Base-by-base conservation (phyloP, 2,797 vertebrate genomes). In the Bovichtus diacanthus region DNA sequence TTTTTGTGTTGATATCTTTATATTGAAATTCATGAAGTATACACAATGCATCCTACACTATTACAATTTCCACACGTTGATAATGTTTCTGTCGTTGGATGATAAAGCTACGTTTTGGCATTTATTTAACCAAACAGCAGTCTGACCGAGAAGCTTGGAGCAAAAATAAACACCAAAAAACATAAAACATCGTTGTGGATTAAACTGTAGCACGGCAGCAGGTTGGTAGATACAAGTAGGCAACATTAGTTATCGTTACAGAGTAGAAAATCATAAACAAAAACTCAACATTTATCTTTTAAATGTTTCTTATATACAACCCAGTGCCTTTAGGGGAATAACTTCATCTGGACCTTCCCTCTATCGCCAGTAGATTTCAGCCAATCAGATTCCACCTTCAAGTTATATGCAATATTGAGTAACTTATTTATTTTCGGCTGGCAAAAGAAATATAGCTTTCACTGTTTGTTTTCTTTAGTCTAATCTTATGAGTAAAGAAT, bases 31-130 rank as follows among this genome's bases (percentile, higher is more conserved):
- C 94, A 95, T 96, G 94, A 96, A 95, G 95, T 96, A 94, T 97
- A 97, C 96, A 98, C 96, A 97, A 95, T 94, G 96, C 94, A 95
- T 94, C 90, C 96, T 97, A 98, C 91, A 95, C 96, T 97, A 97
- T 94, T 95, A 99, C 96, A 96, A 96, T 93, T 92, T 96, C 94
- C 96, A 98, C 97, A 94, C 95, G 85, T 80, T 86, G 92, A 94
- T 95, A 96, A 96, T 95, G 95, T 92, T 91, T 83, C 76, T 84
- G 84, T 87, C 70, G 79, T 82, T 93, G 92, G 93, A 96, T 95
- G 94, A 90, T 83, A 78, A 95, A 96, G 95, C 95, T 96, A 97
- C 91, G 95, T 95, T 93, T 96, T 95, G 96, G 95, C 96, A 94
- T 96, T 95, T 94, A 95, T 83, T 76, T 70, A 91, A 87, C 88